Evolutionary conservation across 2,888 invertebrate genomes (phyloP).

Genomic region (Microctonus aethiopoides): DNA sequence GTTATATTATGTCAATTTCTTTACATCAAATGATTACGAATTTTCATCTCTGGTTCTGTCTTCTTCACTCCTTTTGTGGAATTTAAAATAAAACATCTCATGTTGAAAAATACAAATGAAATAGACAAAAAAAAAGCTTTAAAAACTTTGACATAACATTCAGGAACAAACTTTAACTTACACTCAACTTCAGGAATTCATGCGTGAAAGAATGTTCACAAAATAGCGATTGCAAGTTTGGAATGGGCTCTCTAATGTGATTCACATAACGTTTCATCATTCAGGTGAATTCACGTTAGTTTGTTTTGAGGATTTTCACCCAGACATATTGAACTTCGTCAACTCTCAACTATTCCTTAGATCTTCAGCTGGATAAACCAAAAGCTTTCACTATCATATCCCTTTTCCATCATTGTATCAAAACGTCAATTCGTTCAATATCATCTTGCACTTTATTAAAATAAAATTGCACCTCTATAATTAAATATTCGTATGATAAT

Average conservation of each 20-base stretch:
- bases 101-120: constrained; percentile 2
- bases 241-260: background rate
- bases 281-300: constrained; percentile 35
- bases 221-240: background rate
- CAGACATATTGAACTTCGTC: constrained; percentile 34
- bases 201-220: constrained; percentile 24
- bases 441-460: too few relatives aligned
- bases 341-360: constrained; percentile 63
- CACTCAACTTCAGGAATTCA: constrained; percentile 4
- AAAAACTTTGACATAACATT: background rate
- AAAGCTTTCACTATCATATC: background rate
- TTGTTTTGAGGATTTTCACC: constrained; percentile 33
- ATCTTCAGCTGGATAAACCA: constrained; percentile 49
- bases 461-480: too few relatives aligned
- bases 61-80: background rate
- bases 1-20: background rate
- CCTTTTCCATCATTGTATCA: background rate
- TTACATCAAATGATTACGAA: background rate
- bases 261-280: constrained; percentile 19
- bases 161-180: constrained; percentile 30
- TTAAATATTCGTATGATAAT: too few relatives aligned
- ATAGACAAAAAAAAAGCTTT: background rate
- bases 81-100: constrained; percentile 7
- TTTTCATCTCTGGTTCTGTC: background rate
- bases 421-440: too few relatives aligned